phyloP scores from a whole-genome alignment of 2,113 vertebrate species.

The Antechinus stuartii region DNA sequence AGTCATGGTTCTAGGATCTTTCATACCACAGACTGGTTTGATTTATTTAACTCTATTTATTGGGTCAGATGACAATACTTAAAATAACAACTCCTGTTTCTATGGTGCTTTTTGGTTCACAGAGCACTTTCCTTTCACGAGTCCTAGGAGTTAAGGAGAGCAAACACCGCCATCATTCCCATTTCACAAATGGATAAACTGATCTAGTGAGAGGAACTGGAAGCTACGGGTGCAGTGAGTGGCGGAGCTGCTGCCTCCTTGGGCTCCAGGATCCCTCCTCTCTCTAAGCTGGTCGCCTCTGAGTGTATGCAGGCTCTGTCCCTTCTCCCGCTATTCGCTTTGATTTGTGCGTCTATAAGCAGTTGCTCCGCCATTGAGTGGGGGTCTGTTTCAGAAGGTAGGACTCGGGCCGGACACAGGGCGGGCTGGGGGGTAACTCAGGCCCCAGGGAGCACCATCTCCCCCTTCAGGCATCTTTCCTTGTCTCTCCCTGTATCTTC shows the following conservation, averaged over 20 bases:
- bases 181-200: not conserved
- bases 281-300: not conserved
- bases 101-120: not conserved
- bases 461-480: not conserved
- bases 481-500: not conserved
- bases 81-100: not conserved
- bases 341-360: not conserved
- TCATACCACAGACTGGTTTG: not conserved
- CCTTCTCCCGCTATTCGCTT: not conserved
- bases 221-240: not conserved
- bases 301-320: not conserved
- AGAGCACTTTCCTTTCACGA: not conserved
- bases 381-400: not conserved
- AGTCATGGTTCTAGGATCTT: not conserved
- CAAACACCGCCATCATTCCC: not conserved
- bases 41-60: not conserved
- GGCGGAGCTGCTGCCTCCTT: not conserved
- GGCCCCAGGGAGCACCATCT: constrained; percentile 2
- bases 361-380: not conserved
- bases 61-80: not conserved
- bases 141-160: not conserved
- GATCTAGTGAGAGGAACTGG: not conserved
- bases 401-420: not conserved
- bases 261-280: not conserved
- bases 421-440: not conserved